Conservation (phyloP, 2,888 invertebrate genomes). For the Dryocosmus kuriphilus region DNA sequence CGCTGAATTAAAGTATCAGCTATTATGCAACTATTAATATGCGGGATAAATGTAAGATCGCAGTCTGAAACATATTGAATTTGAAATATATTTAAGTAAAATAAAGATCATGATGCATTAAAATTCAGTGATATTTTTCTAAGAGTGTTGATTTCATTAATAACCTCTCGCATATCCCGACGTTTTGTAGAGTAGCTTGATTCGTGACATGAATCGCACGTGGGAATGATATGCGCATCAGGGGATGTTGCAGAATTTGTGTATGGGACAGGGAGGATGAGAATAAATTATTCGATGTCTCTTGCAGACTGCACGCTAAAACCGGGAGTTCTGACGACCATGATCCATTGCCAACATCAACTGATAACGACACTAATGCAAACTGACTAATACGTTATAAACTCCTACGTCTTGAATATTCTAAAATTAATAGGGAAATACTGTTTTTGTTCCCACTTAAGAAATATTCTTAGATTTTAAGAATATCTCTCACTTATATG, state of each 20-base stretch:
- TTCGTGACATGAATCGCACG: slow-evolving; percentile 41
- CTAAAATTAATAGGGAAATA: no score
- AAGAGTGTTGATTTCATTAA: slow-evolving; percentile 4
- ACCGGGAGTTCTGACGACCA: not conserved
- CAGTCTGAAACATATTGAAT: no score
- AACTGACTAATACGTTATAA: slow-evolving; percentile 10
- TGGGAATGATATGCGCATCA: slow-evolving; percentile 46
- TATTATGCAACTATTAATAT: no score
- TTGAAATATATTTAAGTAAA: no score
- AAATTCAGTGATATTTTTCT: no score
- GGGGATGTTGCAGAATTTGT: slow-evolving; percentile 47
- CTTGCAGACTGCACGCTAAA: slow-evolving; percentile 61
- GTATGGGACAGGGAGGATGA: slow-evolving; percentile 42
- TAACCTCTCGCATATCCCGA: not conserved
- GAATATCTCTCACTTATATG: no score
- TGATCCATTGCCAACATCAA: slow-evolving; percentile 26
- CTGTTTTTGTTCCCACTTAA: no score
- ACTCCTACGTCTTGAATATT: slow-evolving; percentile 7
- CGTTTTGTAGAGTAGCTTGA: not conserved
- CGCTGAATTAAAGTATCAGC: no score
- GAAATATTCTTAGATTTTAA: no score
- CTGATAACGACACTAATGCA: slow-evolving; percentile 32
- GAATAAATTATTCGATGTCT: slow-evolving; percentile 76
- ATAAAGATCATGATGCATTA: no score
- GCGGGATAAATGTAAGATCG: no score